Conservation (phyloP, 2,888 invertebrate genomes). For the Patella ulyssiponensis region DNA sequence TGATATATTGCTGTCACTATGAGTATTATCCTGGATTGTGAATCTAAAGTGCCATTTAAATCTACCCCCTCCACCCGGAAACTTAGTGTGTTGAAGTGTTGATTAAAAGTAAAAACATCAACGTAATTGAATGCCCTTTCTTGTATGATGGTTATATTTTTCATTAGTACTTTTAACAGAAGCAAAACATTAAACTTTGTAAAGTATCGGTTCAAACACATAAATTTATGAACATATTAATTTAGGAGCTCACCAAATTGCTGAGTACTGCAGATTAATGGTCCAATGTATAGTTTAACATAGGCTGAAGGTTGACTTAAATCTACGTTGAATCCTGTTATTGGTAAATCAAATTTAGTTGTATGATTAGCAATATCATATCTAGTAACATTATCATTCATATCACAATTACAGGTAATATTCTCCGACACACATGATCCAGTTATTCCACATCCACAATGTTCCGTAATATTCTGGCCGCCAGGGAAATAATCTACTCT, state of each 20-base stretch:
- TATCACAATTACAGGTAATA: conserved; percentile 61
- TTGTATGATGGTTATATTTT: too few relatives aligned
- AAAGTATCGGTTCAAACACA: too few relatives aligned
- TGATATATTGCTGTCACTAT: too few relatives aligned
- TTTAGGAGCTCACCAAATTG: conserved; percentile 56
- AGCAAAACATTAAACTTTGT: too few relatives aligned
- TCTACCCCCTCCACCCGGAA: too few relatives aligned
- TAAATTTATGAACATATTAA: too few relatives aligned
- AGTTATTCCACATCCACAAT: conserved; percentile 59
- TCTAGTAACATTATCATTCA: conserved; percentile 45
- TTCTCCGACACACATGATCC: conserved; percentile 42
- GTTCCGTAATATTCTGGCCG: conserved; percentile 34
- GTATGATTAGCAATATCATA: conserved; percentile 58
- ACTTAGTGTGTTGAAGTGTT: too few relatives aligned
- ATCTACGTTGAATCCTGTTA: conserved; percentile 43
- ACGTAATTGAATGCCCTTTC: too few relatives aligned
- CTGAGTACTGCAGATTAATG: conserved; percentile 49
- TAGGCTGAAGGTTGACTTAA: conserved; percentile 23
- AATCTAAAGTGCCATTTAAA: too few relatives aligned
- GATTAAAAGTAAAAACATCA: too few relatives aligned
- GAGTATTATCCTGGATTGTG: too few relatives aligned
- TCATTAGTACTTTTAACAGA: too few relatives aligned
- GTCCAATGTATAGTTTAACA: conserved; percentile 41
- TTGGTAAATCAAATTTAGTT: conserved; percentile 53
- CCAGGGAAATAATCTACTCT: conserved; percentile 45